These are phyloP conservation scores for Pteronura brasiliensis DNA, from an alignment of 2,113 vertebrate genomes.

Conservation along the genomic window DNA sequence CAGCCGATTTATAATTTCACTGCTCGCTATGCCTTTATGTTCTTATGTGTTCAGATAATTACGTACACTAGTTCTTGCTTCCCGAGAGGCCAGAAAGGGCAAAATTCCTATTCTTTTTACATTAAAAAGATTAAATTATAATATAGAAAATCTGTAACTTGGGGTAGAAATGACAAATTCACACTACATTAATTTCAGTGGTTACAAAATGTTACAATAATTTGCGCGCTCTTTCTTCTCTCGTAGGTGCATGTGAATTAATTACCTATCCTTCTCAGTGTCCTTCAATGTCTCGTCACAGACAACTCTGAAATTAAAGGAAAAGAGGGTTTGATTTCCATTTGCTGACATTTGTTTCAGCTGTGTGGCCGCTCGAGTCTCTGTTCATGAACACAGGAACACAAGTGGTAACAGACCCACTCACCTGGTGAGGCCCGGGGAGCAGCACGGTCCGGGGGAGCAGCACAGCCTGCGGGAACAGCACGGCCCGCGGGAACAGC, in stretches of 20 bases:
- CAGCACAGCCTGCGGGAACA: fast-evolving
- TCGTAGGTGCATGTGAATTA: constrained; percentile 75
- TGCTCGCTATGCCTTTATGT: constrained; percentile 86
- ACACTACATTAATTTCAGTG: constrained; percentile 84
- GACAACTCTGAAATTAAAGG: constrained; percentile 65
- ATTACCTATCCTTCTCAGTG: constrained; percentile 75
- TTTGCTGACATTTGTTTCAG: neutral
- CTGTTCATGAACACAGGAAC: neutral
- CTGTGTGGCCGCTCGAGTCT: constrained; percentile 28
- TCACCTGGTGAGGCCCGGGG: neutral
- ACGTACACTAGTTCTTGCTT: constrained; percentile 83
- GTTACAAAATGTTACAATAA: constrained; percentile 84
- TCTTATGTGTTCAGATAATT: constrained; percentile 87
- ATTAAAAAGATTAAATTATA: constrained; percentile 88
- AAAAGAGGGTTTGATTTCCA: constrained; percentile 45
- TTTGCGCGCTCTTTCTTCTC: constrained; percentile 57
- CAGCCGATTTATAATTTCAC: constrained; percentile 87
- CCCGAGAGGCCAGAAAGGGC: constrained; percentile 83
- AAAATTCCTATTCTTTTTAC: constrained; percentile 83
- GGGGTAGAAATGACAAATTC: constrained; percentile 82
- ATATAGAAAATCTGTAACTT: constrained; percentile 83
- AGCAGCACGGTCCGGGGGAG: neutral
- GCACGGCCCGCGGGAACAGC: neutral
- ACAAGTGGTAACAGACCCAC: neutral
- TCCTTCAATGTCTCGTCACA: constrained; percentile 54